Percentiles rank a stretch among this genome's conserved stretches.
phyloP scores from a whole-genome alignment of 1,140 invertebrate genomes.

The Heliothis subflexa region DNA sequence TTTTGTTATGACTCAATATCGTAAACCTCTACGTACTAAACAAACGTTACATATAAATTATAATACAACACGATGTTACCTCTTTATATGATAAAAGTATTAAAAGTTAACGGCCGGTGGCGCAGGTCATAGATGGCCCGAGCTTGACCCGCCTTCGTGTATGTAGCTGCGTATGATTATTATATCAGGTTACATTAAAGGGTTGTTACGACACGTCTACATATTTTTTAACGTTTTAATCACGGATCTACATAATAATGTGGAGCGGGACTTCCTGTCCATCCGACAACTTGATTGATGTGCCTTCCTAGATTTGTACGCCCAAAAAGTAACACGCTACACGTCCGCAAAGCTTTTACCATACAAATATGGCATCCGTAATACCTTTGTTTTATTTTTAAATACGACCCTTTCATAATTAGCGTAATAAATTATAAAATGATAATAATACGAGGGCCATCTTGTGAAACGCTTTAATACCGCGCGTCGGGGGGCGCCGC shows the following conservation, averaged over 20 bases:
- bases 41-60: slow-evolving; percentile 27
- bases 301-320: slow-evolving; percentile 83
- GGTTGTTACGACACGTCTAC: slow-evolving; percentile 62
- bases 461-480: slow-evolving; percentile 81
- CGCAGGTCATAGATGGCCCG: slow-evolving; percentile 34
- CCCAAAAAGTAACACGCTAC: slow-evolving; percentile 80
- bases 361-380: slow-evolving; percentile 70
- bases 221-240: slow-evolving; percentile 81
- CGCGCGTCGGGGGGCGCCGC: slow-evolving; percentile 78
- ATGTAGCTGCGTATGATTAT: slow-evolving; percentile 29
- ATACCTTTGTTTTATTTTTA: slow-evolving; percentile 82
- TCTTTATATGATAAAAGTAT: slow-evolving; percentile 27
- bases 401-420: slow-evolving; percentile 82
- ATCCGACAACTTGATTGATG: slow-evolving; percentile 84
- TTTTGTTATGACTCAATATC: slow-evolving; percentile 47
- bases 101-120: slow-evolving; percentile 26
- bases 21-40: slow-evolving; percentile 41
- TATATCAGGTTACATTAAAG: slow-evolving; percentile 58
- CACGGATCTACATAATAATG: slow-evolving; percentile 83
- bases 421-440: slow-evolving; percentile 86
- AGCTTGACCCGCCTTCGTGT: slow-evolving; percentile 13
- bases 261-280: slow-evolving; percentile 78
- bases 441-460: slow-evolving; percentile 83
- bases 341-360: slow-evolving; percentile 78
- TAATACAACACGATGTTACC: neutral